These are phyloP conservation scores for Eledone cirrhosa DNA, from an alignment of 2,888 invertebrate species.

Conservation along the genomic window DNA sequence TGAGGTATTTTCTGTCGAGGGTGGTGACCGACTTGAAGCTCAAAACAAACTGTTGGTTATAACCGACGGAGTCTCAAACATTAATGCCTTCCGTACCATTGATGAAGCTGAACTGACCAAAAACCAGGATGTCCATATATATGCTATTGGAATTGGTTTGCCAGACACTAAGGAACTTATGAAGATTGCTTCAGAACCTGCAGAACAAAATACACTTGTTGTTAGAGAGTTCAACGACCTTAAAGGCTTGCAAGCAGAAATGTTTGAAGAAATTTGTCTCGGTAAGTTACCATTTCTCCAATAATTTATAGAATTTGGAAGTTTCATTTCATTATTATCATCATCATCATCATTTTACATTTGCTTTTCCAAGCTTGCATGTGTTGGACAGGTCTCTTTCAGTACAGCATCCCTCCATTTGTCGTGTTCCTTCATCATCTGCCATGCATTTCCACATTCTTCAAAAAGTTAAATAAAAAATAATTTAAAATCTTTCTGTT, in stretches of 20 bases:
- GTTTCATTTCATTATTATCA: too few species aligned
- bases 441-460: too few species aligned
- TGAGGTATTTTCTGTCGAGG: conserved; percentile 48
- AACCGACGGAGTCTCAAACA: conserved; percentile 62
- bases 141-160: conserved; percentile 49
- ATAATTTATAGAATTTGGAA: too few species aligned
- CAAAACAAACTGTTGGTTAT: conserved; percentile 56
- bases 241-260: conserved; percentile 43
- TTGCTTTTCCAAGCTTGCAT: too few species aligned
- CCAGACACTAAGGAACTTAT: conserved; percentile 44
- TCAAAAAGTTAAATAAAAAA: too few species aligned
- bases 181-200: conserved; percentile 43
- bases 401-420: too few species aligned
- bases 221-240: conserved; percentile 44
- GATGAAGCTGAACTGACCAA: conserved; percentile 52
- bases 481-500: too few species aligned
- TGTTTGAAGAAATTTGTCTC: conserved; percentile 49
- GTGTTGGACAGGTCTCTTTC: too few species aligned
- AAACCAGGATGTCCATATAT: conserved; percentile 42
- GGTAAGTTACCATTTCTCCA: conserved; percentile 29
- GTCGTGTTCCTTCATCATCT: too few species aligned
- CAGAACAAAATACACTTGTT: conserved; percentile 41
- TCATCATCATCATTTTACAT: too few species aligned
- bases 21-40: conserved; percentile 55
- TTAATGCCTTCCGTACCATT: conserved; percentile 52